Conservation (phyloP, 2,888 invertebrate genomes). For the Steinernema scapterisci region DNA sequence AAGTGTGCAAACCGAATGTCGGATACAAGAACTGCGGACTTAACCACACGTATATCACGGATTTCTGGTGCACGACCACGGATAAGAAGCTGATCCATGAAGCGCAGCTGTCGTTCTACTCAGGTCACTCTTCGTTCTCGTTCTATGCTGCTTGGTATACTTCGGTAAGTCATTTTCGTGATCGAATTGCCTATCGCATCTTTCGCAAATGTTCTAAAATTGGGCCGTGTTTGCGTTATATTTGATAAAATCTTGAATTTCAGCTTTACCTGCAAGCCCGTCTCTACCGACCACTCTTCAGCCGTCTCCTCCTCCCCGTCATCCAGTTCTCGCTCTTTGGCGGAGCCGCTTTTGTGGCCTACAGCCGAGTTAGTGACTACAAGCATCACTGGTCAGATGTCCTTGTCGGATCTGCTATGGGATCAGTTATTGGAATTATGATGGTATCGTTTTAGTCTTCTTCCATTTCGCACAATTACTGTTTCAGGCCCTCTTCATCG, state of each 20-base stretch:
- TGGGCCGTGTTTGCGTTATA: too few relatives aligned
- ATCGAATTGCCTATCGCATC: not conserved
- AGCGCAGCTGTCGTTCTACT: slow-evolving; percentile 66
- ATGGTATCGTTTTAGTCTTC: slow-evolving; percentile 36
- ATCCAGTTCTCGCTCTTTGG: slow-evolving; percentile 76
- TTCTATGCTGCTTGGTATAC: slow-evolving; percentile 67
- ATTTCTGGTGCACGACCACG: slow-evolving; percentile 55
- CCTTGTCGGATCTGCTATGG: slow-evolving; percentile 76
- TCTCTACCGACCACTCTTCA: slow-evolving; percentile 80
- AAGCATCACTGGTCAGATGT: slow-evolving; percentile 97
- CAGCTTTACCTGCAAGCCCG: slow-evolving; percentile 85
- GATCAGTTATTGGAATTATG: slow-evolving; percentile 69
- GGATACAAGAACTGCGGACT: slow-evolving; percentile 48
- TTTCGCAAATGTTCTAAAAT: too few relatives aligned
- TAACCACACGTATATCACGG: slow-evolving; percentile 53
- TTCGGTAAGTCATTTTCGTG: slow-evolving; percentile 48
- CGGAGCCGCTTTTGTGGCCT: slow-evolving; percentile 54
- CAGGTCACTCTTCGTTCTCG: slow-evolving; percentile 67
- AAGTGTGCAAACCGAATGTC: slow-evolving; percentile 78
- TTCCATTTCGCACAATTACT: not conserved
- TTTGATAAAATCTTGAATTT: slow-evolving; percentile 40
- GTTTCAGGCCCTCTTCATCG: slow-evolving; percentile 60
- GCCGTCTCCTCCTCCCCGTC: slow-evolving; percentile 79
- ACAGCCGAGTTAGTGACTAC: slow-evolving; percentile 59
- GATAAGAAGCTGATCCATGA: slow-evolving; percentile 61